Evolutionary conservation across 1,140 invertebrate genomes (phyloP).

Genomic region (silkworm (Bombyx mori)): DNA sequence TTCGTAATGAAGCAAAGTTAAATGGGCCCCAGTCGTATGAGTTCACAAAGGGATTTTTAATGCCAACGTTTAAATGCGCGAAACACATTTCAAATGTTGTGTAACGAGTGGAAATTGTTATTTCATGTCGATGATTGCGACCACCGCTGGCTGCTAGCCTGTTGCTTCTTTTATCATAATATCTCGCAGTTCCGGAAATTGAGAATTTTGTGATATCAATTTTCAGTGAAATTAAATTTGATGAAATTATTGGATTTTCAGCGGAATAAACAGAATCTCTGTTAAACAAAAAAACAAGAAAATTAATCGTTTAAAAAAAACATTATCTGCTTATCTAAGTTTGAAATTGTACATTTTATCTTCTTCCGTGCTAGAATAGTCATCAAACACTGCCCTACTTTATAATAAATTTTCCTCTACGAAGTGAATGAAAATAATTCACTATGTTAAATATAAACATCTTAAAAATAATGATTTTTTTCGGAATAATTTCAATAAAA

Average conservation of each 20-base stretch:
- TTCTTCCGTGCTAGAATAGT: no score
- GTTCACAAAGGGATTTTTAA: conserved; percentile 9
- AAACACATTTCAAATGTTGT: not conserved
- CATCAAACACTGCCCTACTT: no score
- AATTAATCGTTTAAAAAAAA: not conserved
- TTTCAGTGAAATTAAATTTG: not conserved
- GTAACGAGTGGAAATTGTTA: not conserved
- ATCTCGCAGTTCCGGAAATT: conserved; percentile 8
- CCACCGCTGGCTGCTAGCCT: not conserved
- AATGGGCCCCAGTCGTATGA: not conserved
- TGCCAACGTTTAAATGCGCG: not conserved
- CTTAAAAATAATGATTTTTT: no score
- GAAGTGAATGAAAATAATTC: no score
- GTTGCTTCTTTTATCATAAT: conserved; percentile 13
- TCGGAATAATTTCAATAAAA: no score
- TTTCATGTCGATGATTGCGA: conserved; percentile 2
- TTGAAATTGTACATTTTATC: no score
- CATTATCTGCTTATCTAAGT: no score
- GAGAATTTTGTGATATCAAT: not conserved
- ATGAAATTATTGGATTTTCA: not conserved
- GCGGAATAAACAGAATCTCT: not conserved
- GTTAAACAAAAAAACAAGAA: not conserved
- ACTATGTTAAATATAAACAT: no score
- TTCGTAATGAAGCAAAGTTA: conserved; percentile 11
- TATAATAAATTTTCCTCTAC: no score